Evolutionary conservation across 2,888 invertebrate genomes (phyloP), one percentile per base, ranked within the genome.

Genomic region (Polyommatus iphigenia): DNA sequence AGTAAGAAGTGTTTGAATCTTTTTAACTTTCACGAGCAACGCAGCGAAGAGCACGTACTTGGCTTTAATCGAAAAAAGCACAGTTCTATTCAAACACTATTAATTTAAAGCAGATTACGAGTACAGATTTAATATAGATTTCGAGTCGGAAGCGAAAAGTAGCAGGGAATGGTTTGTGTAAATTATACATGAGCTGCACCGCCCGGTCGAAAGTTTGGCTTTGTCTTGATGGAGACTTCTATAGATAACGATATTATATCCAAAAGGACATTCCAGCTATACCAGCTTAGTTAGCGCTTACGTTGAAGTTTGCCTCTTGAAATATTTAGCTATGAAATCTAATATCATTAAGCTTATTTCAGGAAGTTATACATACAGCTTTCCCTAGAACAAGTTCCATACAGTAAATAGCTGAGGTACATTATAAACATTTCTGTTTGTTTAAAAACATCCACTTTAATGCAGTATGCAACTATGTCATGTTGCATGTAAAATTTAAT

Each of bases 161-260:
- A 67, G 67, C 67, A 29, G 67, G 29, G 67, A 67, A 67, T 67
- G 67, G 67, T 32, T 67, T 32, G 67, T 67, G 67, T 67, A 67
- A 67, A 67, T 67, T 67, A 67, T 67, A 67, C 67, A 67, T 67
- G 67, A 67, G 67, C 67, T 67, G 67, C 67, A 67, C 67, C 67
- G 67, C 67, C 67, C 67, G 67, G 32, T 67, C 67, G 29, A 67
- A 67, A 67, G 67, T 67, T 67, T 32, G 67, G 67, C 67, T 67
- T 67, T 67, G 67, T 67, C 67, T 67, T 67, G 67, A 67, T 67
- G 67, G 67, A 67, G 67, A 67, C 67, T 67, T 67, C 67, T 67
- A 67, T 67, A 67, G 67, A 67, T 67, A 67, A 67, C 67, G 29
- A 67, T 67, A 29, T 67, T 67, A 67, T 67, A 67, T 67, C 67